Conservation (phyloP, 2,797 vertebrate species). For the Melanotaenia maccullochi region DNA sequence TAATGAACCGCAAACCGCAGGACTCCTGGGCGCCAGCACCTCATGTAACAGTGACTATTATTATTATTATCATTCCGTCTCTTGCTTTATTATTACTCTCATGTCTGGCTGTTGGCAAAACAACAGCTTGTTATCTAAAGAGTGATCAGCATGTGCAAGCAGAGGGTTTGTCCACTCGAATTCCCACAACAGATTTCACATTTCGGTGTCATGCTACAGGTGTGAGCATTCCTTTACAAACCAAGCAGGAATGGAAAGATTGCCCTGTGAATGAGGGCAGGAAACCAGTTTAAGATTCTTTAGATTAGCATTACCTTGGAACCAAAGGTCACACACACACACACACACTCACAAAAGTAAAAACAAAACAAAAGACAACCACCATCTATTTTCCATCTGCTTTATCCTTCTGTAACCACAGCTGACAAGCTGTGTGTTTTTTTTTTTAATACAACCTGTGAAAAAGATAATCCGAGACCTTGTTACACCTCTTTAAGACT, state of each 20-base stretch:
- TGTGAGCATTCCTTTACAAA: slow-evolving; percentile 70
- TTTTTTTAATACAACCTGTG: slow-evolving; percentile 55
- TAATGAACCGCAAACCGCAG: slow-evolving; percentile 70
- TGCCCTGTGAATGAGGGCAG: slow-evolving; percentile 61
- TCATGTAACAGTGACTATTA: slow-evolving; percentile 63
- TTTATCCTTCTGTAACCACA: slow-evolving; percentile 45
- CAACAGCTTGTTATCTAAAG: slow-evolving; percentile 72
- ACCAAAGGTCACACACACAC: slow-evolving; percentile 53
- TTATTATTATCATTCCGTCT: slow-evolving; percentile 68
- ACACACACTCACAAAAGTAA: not conserved
- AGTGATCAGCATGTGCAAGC: slow-evolving; percentile 65
- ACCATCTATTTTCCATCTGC: slow-evolving; percentile 40
- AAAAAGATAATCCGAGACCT: slow-evolving; percentile 65
- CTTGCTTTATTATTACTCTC: slow-evolving; percentile 68
- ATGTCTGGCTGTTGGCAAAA: slow-evolving; percentile 77
- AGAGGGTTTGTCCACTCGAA: slow-evolving; percentile 45
- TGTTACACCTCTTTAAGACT: slow-evolving; percentile 70
- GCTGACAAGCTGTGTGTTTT: slow-evolving; percentile 18
- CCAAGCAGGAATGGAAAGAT: slow-evolving; percentile 58
- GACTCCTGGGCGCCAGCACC: slow-evolving; percentile 70
- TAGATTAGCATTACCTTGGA: slow-evolving; percentile 62
- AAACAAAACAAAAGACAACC: slow-evolving; percentile 13
- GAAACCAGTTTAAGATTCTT: slow-evolving; percentile 59
- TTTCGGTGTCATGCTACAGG: slow-evolving; percentile 64
- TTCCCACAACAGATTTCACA: slow-evolving; percentile 56